A percentile compares a stretch with the other conserved stretches of the same genome.
These are phyloP conservation scores for Caiman crocodilus DNA, from an alignment of 2,797 vertebrate genomes.

Conservation along the genomic window DNA sequence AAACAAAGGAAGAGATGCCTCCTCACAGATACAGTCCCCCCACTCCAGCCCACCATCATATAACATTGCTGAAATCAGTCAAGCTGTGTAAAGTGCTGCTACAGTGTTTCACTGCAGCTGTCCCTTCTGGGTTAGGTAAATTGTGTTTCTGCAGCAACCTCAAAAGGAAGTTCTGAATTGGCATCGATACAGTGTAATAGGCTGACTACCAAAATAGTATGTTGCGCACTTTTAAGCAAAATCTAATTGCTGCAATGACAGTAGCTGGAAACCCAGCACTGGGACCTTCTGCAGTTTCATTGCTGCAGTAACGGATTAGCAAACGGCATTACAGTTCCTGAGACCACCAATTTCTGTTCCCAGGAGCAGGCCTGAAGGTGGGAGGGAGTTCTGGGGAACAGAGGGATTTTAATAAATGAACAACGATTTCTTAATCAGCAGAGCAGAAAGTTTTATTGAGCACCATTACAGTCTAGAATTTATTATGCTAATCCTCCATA, in stretches of 20 bases:
- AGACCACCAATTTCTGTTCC: not conserved
- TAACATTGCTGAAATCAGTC: not conserved
- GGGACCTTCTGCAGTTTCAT: not conserved
- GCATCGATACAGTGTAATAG: not conserved
- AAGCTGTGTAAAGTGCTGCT: not conserved
- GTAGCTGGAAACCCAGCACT: not conserved
- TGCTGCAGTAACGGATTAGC: not conserved
- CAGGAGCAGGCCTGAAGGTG: not conserved
- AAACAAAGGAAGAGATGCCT: not conserved
- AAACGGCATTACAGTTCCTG: not conserved
- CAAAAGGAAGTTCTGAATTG: not conserved
- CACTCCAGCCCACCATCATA: not conserved
- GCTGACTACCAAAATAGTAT: conserved; percentile 18
- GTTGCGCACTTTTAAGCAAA: not conserved
- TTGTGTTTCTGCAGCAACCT: not conserved
- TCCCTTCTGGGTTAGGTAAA: not conserved
- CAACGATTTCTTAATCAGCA: not conserved
- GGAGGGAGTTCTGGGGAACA: not conserved
- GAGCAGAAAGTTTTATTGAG: not conserved
- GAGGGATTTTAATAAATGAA: not conserved
- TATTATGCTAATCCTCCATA: not conserved
- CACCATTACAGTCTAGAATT: not conserved
- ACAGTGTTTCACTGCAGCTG: not conserved
- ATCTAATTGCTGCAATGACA: not conserved
- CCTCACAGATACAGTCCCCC: no score